Evolutionary conservation across 2,113 vertebrate species (phyloP).

Genomic region (Salvator merianae): DNA sequence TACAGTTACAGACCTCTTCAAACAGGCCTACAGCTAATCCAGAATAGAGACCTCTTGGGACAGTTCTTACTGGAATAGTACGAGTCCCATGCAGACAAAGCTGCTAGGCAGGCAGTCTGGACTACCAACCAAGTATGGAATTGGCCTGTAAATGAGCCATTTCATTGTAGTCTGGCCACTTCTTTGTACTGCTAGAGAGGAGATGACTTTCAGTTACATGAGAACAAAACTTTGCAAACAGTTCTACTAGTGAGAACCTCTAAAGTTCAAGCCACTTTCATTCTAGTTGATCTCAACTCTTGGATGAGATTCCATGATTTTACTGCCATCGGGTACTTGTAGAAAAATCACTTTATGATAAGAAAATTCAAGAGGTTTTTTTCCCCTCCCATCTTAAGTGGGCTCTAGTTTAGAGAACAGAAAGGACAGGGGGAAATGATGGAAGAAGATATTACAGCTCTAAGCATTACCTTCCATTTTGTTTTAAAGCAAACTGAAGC

Average conservation of each 20-base stretch:
- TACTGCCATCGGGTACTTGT: background rate
- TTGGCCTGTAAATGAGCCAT: constrained; percentile 9
- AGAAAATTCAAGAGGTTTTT: background rate
- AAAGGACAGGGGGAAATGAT: background rate
- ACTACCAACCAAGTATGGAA: too few species aligned
- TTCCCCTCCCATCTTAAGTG: background rate
- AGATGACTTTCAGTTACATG: constrained; percentile 24
- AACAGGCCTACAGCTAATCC: too few species aligned
- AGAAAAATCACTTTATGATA: background rate
- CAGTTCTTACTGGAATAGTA: too few species aligned
- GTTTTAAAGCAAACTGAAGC: background rate
- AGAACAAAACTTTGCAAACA: constrained; percentile 37
- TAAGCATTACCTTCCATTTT: background rate
- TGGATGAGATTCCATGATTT: background rate
- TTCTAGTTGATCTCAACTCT: background rate
- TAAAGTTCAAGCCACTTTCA: background rate
- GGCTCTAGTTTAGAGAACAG: too few species aligned
- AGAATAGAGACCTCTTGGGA: too few species aligned
- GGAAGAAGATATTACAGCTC: background rate
- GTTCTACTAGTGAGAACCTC: background rate
- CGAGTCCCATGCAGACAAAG: too few species aligned
- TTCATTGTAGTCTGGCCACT: background rate
- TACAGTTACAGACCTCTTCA: too few species aligned
- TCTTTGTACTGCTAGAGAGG: constrained; percentile 37
- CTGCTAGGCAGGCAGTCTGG: too few species aligned